Evolutionary conservation across 2,888 invertebrate species (phyloP).

Genomic region (Pyrrhosoma nymphula): DNA sequence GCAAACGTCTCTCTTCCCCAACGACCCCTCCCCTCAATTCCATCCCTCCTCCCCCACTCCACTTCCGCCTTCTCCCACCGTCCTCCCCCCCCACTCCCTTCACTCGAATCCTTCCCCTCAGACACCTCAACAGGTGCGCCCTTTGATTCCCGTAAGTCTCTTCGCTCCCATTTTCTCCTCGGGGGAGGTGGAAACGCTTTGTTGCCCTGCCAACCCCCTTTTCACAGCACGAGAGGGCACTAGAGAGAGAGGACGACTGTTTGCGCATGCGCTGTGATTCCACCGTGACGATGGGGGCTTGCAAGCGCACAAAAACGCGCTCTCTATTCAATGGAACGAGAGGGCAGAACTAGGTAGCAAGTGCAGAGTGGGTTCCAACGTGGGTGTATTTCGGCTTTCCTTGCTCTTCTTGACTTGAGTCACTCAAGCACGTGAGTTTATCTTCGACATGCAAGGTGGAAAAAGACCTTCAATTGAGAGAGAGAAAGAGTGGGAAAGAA

Average conservation of each 20-base stretch:
- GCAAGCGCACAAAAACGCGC: not conserved
- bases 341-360: too few species aligned
- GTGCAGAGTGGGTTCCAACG: too few species aligned
- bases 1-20: too few species aligned
- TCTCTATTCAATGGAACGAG: too few species aligned
- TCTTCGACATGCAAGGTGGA: too few species aligned
- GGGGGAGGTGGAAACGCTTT: constrained; percentile 6
- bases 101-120: not conserved
- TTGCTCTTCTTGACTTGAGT: too few species aligned
- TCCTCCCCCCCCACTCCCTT: not conserved
- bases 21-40: too few species aligned
- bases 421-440: too few species aligned
- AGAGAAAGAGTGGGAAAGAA: too few species aligned
- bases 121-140: constrained; percentile 57
- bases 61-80: not conserved
- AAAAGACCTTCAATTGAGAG: too few species aligned
- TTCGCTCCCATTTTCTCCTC: not conserved
- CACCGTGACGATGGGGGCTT: not conserved
- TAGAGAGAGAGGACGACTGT: not conserved
- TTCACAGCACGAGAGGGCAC: not conserved
- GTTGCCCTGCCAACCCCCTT: constrained; percentile 28
- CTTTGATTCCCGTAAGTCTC: constrained; percentile 33
- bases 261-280: constrained; percentile 28
- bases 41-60: not conserved
- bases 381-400: too few species aligned